These are phyloP conservation scores for Brachypodius melanocephalos DNA, from an alignment of 2,113 vertebrate genomes.

Conservation along the genomic window DNA sequence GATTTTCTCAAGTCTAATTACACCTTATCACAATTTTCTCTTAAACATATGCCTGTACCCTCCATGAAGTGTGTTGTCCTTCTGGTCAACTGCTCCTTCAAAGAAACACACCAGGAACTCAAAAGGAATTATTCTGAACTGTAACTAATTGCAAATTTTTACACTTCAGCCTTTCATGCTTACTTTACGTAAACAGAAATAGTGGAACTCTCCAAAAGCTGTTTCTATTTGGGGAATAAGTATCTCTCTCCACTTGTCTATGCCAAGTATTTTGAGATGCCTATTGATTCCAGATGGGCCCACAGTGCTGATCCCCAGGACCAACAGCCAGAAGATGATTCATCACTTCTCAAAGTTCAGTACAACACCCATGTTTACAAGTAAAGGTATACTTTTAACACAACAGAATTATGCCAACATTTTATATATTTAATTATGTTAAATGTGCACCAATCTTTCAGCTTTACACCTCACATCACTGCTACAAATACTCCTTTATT, in stretches of 20 bases:
- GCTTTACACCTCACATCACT: background rate
- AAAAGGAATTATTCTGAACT: background rate
- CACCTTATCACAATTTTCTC: background rate
- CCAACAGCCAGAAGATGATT: constrained; percentile 4
- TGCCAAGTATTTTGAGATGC: background rate
- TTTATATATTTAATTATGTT: background rate
- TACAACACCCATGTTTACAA: background rate
- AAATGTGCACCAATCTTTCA: background rate
- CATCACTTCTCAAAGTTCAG: background rate
- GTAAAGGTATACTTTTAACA: background rate
- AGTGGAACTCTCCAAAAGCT: background rate
- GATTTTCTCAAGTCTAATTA: background rate
- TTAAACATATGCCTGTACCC: background rate
- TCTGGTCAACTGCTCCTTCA: background rate
- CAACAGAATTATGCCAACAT: background rate
- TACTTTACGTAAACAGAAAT: background rate
- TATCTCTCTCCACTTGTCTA: background rate
- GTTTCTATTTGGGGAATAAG: background rate
- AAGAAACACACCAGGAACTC: background rate
- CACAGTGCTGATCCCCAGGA: background rate
- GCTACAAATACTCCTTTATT: background rate
- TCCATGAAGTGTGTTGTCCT: fast-evolving
- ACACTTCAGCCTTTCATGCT: background rate
- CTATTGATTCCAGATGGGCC: constrained; percentile 22
- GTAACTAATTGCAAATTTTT: background rate